Evolutionary conservation across 2,113 vertebrate genomes (phyloP).

Genomic region (Pogonocichla stellata): DNA sequence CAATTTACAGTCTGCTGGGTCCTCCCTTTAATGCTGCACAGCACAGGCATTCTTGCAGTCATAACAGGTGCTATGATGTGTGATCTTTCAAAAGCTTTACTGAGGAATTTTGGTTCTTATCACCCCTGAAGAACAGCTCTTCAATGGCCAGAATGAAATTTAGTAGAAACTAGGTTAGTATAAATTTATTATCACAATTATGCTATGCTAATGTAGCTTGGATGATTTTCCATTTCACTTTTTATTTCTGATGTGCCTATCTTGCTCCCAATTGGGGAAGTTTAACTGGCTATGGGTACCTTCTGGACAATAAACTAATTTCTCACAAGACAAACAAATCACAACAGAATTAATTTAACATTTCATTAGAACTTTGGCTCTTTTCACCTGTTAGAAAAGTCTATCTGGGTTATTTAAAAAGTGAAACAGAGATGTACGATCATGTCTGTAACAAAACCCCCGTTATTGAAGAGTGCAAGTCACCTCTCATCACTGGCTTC

Average conservation of each 20-base stretch:
- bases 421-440: neutral
- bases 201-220: neutral
- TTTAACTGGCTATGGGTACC: neutral
- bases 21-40: neutral
- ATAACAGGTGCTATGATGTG: neutral
- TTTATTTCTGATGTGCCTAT: neutral
- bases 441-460: neutral
- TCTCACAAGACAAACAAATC: neutral
- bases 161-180: neutral
- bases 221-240: neutral
- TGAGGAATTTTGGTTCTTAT: neutral
- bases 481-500: neutral
- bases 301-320: neutral
- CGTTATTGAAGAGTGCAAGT: neutral
- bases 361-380: neutral
- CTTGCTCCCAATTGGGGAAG: neutral
- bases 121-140: neutral
- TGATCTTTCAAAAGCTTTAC: neutral
- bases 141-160: neutral
- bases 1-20: neutral
- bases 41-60: neutral
- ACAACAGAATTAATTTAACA: neutral
- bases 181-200: slow-evolving; percentile 6
- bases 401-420: neutral
- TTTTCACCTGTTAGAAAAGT: neutral